Conservation (phyloP, 2,113 vertebrate genomes). For the Herpetotheres cachinnans region DNA sequence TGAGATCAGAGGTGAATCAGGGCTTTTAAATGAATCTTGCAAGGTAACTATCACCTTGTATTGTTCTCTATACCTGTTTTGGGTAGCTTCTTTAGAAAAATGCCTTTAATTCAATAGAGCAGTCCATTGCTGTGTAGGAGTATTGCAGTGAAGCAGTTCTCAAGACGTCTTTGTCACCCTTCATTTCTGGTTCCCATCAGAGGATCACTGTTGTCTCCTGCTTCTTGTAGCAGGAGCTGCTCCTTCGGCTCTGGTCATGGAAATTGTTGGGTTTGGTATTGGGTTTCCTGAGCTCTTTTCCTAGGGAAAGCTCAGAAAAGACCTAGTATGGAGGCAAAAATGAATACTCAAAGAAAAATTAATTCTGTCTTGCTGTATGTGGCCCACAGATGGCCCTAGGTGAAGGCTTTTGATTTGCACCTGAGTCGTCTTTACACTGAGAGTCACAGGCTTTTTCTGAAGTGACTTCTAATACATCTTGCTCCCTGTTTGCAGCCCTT, state of each 20-base stretch:
- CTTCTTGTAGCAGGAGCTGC: background rate
- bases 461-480: background rate
- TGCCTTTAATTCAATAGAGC: background rate
- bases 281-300: background rate
- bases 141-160: background rate
- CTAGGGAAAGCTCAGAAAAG: background rate
- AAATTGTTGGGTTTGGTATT: background rate
- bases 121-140: rapidly evolving
- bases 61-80: background rate
- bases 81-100: background rate
- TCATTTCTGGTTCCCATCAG: background rate
- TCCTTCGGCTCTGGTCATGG: background rate
- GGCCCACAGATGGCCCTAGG: background rate
- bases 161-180: background rate
- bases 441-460: background rate
- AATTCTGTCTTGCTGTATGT: background rate
- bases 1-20: background rate
- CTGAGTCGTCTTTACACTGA: background rate
- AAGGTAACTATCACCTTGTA: background rate
- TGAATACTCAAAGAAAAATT: background rate
- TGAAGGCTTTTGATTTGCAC: background rate
- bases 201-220: background rate
- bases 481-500: background rate
- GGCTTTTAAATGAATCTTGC: background rate
- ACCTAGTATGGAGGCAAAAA: background rate